Evolutionary conservation across 2,888 invertebrate species (phyloP).

Genomic region (Timandra comae): DNA sequence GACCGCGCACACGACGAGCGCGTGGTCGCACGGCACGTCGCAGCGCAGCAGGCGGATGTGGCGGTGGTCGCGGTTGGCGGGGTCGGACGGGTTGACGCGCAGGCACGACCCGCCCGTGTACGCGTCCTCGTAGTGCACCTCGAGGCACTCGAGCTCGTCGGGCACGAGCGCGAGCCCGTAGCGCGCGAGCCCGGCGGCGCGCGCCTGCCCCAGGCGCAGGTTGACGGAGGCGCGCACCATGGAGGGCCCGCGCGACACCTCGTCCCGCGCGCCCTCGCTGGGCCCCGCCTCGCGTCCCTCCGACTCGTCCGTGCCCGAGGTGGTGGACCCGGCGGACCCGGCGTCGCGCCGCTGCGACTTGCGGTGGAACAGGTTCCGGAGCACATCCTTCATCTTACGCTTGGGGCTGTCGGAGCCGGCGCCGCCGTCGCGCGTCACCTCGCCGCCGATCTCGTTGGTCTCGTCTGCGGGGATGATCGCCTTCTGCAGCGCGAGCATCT

Average conservation of each 20-base stretch:
- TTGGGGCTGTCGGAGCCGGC: slow-evolving; percentile 13
- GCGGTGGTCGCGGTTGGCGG: slow-evolving; percentile 27
- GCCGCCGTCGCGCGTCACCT: background rate
- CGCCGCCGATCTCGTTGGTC: background rate
- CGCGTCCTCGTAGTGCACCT: slow-evolving; percentile 53
- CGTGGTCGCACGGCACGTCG: slow-evolving; percentile 41
- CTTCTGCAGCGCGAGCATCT: no score
- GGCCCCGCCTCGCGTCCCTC: slow-evolving; percentile 33
- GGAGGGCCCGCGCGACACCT: background rate
- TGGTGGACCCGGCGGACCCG: background rate
- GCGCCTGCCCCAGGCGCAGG: slow-evolving; percentile 28
- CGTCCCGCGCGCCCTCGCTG: slow-evolving; percentile 7
- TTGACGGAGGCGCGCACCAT: no score
- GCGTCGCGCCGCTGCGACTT: slow-evolving; percentile 10
- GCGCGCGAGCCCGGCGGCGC: slow-evolving; percentile 22
- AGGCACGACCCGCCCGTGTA: slow-evolving; percentile 74
- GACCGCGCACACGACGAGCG: slow-evolving; percentile 51
- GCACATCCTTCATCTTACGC: slow-evolving; percentile 22
- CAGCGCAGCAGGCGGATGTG: slow-evolving; percentile 47
- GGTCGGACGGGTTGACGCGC: slow-evolving; percentile 53
- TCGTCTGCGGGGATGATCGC: no score
- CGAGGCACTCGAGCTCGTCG: slow-evolving; percentile 47
- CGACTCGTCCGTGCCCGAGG: slow-evolving; percentile 16
- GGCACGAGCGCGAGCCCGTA: slow-evolving; percentile 33
- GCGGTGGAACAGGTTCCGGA: slow-evolving; percentile 23